These are phyloP conservation scores for Ctenomys sociabilis DNA, from an alignment of 2,113 vertebrate genomes.

Conservation along the genomic window DNA sequence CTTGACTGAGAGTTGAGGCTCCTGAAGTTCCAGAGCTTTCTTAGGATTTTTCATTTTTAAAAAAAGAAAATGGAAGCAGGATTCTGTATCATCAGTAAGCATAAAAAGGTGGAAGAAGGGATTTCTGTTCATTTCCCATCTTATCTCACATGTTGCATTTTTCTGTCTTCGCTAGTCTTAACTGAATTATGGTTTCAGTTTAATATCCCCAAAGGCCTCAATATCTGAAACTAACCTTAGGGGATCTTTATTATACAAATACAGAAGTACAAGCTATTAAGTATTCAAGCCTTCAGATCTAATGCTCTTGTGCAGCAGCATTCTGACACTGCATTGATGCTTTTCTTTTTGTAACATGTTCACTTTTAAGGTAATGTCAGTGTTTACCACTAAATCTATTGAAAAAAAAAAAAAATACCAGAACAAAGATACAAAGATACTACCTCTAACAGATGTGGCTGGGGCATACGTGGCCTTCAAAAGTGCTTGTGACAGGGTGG, in stretches of 20 bases:
- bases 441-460: background rate
- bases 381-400: background rate
- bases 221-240: conserved; percentile 14
- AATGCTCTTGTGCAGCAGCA: background rate
- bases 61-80: background rate
- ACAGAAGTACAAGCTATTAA: background rate
- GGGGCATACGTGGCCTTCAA: conserved; percentile 57
- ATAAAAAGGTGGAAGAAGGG: background rate
- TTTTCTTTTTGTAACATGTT: conserved; percentile 6
- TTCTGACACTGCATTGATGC: conserved; percentile 50
- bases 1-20: background rate
- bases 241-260: conserved; percentile 27
- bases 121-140: background rate
- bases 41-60: background rate
- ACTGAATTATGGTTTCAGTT: conserved; percentile 52
- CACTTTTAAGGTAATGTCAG: conserved; percentile 61
- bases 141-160: background rate
- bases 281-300: background rate
- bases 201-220: background rate
- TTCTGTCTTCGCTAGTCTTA: background rate
- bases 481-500: conserved; percentile 60
- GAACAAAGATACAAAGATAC: conserved; percentile 82
- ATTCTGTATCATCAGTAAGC: background rate
- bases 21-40: background rate
- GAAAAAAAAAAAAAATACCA: conserved; percentile 77